phyloP scores from a whole-genome alignment of 1,140 invertebrate species.

The Propsilocerus akamusi region DNA sequence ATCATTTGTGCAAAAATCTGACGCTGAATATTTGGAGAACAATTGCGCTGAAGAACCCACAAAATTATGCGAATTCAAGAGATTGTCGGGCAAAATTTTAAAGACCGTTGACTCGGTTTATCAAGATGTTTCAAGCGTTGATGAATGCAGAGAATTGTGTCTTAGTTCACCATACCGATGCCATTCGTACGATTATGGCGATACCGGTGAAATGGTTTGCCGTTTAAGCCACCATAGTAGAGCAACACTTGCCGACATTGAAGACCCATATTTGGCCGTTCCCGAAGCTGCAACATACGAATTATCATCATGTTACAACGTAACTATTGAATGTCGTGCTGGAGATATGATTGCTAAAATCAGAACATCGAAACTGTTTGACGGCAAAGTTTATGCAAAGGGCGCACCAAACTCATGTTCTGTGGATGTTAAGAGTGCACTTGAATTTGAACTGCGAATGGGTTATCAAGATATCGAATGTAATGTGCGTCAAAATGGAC shows the following conservation, averaged over 20 bases:
- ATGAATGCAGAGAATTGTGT: constrained; percentile 75
- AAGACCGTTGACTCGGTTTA: constrained; percentile 90
- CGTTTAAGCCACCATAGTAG: constrained; percentile 77
- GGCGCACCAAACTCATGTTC: constrained; percentile 82
- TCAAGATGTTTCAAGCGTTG: constrained; percentile 67
- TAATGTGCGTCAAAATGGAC: constrained; percentile 67
- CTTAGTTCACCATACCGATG: constrained; percentile 73
- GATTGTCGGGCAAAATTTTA: constrained; percentile 65
- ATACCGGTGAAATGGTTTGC: constrained; percentile 82
- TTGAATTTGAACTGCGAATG: constrained; percentile 78
- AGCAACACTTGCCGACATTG: constrained; percentile 71
- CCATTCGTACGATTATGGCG: constrained; percentile 84
- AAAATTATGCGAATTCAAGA: constrained; percentile 84
- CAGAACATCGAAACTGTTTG: constrained; percentile 79
- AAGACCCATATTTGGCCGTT: constrained; percentile 78
- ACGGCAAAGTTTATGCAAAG: constrained; percentile 87
- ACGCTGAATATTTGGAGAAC: constrained; percentile 72
- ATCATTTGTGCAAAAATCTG: constrained; percentile 48
- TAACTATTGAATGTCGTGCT: constrained; percentile 77
- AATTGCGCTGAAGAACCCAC: constrained; percentile 79
- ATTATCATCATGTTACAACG: constrained; percentile 84
- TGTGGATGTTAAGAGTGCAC: constrained; percentile 59
- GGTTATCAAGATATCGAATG: constrained; percentile 83
- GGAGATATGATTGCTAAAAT: constrained; percentile 85
- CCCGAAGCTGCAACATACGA: constrained; percentile 81